phyloP scores from a whole-genome alignment of 2,888 invertebrate species.

The Elmis aenea region DNA sequence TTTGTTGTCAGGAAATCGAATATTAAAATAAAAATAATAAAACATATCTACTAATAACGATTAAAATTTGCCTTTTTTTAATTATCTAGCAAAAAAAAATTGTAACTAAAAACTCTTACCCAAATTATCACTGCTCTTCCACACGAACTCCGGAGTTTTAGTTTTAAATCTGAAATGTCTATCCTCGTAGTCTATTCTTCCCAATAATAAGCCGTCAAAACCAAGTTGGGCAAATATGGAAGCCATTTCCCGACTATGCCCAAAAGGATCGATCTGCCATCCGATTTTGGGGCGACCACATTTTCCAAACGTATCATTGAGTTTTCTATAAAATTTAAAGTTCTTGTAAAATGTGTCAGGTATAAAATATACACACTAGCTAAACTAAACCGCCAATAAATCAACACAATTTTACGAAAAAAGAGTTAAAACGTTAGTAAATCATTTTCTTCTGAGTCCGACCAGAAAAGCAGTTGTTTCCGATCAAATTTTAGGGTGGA shows the following conservation, averaged over 20 bases:
- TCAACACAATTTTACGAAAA: no score
- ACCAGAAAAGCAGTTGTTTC: no score
- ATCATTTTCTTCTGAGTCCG: no score
- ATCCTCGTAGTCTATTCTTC: conserved; percentile 83
- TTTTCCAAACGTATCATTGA: conserved; percentile 63
- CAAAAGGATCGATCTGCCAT: conserved; percentile 85
- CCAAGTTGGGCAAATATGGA: conserved; percentile 77
- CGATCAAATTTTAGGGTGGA: no score
- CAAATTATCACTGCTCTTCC: conserved; percentile 68
- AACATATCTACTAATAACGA: no score
- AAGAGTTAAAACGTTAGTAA: no score
- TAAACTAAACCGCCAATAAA: no score
- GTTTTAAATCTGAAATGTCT: conserved; percentile 56
- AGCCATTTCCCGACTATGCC: conserved; percentile 83
- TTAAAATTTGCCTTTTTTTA: no score
- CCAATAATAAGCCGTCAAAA: conserved; percentile 83
- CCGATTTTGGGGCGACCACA: conserved; percentile 71
- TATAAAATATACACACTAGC: no score
- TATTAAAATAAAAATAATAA: no score
- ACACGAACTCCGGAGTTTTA: conserved; percentile 75
- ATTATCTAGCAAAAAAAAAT: no score
- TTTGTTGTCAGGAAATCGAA: no score
- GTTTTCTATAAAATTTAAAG: conserved; percentile 36
- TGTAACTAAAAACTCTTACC: conserved; percentile 48
- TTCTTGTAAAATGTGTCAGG: neutral